A percentile compares a stretch with the other conserved stretches of the same genome.
Evolutionary conservation across 2,797 vertebrate genomes (phyloP).

Genomic region (Sebastes oblongus): DNA sequence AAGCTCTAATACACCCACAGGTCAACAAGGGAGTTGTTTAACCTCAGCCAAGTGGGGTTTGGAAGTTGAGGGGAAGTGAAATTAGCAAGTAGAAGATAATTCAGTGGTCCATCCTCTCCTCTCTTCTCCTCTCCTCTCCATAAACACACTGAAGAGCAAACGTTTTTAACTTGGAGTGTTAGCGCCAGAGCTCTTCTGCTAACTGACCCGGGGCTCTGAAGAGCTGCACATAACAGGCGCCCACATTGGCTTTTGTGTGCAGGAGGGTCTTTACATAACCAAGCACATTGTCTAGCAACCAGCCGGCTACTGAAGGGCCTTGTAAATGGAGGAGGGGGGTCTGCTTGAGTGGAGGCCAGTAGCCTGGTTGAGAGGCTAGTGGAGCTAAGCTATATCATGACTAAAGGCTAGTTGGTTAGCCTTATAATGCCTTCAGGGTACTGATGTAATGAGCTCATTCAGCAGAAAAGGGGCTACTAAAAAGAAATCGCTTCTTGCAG

Average conservation of each 20-base stretch:
- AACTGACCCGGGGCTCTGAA: conserved; percentile 82
- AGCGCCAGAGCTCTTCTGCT: conserved; percentile 79
- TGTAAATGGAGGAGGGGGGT: conserved; percentile 77
- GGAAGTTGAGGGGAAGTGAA: conserved; percentile 35
- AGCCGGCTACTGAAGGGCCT: conserved; percentile 76
- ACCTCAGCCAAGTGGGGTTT: conserved; percentile 58
- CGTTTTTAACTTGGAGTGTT: conserved; percentile 81
- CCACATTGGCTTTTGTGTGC: conserved; percentile 85
- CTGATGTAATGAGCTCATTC: conserved; percentile 48
- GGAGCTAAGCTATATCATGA: conserved; percentile 67
- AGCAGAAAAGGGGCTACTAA: neutral
- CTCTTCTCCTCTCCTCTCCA: conserved; percentile 26
- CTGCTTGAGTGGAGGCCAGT: conserved; percentile 69
- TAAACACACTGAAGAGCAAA: conserved; percentile 80
- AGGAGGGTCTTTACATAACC: conserved; percentile 88
- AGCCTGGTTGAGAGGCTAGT: conserved; percentile 68
- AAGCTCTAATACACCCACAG: conserved; percentile 28
- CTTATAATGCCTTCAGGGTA: conserved; percentile 57
- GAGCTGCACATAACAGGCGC: conserved; percentile 80
- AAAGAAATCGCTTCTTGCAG: neutral
- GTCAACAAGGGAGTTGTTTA: conserved; percentile 75
- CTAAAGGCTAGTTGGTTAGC: conserved; percentile 70
- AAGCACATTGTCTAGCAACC: conserved; percentile 87
- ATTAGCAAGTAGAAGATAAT: conserved; percentile 61
- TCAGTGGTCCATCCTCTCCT: conserved; percentile 39